A percentile compares a stretch with the other conserved stretches of the same genome.
Conservation (phyloP, 92 coral and sea anemone genomes). For the Muricea muricata region DNA sequence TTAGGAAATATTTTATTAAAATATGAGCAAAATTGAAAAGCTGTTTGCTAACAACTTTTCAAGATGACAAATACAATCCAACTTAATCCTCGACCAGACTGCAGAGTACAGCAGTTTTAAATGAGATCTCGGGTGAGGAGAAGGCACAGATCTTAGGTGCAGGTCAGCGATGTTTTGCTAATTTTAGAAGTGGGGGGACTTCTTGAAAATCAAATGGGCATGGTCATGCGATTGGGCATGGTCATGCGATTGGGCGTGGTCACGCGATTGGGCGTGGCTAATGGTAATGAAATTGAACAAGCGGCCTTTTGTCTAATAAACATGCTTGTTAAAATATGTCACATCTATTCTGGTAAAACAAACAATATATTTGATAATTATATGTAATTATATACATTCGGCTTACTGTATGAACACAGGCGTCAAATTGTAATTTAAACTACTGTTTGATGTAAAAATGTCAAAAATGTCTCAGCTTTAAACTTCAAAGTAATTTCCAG, state of each 20-base stretch:
- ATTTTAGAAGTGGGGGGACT: neutral
- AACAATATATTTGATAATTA: neutral
- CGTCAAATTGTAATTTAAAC: neutral
- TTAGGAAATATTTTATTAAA: no score
- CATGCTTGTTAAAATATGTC: neutral
- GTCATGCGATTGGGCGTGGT: neutral
- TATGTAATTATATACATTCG: neutral
- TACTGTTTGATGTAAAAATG: neutral
- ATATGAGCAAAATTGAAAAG: neutral
- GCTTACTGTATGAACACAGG: neutral
- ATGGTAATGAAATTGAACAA: neutral
- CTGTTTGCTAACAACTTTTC: no score
- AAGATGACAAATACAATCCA: no score
- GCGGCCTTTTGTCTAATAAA: neutral
- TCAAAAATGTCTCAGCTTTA: neutral
- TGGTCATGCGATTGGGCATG: neutral
- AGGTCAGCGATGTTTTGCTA: neutral
- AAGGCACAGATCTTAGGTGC: no score
- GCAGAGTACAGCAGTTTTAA: no score
- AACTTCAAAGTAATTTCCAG: neutral
- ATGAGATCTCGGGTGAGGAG: no score
- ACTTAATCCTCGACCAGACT: no score
- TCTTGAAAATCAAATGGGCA: neutral
- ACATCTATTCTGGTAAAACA: neutral
- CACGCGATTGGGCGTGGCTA: neutral